Evolutionary conservation across 2,797 vertebrate genomes (phyloP), one percentile per base, ranked within the genome.

Genomic region (Xiphorhynchus erythropygius): DNA sequence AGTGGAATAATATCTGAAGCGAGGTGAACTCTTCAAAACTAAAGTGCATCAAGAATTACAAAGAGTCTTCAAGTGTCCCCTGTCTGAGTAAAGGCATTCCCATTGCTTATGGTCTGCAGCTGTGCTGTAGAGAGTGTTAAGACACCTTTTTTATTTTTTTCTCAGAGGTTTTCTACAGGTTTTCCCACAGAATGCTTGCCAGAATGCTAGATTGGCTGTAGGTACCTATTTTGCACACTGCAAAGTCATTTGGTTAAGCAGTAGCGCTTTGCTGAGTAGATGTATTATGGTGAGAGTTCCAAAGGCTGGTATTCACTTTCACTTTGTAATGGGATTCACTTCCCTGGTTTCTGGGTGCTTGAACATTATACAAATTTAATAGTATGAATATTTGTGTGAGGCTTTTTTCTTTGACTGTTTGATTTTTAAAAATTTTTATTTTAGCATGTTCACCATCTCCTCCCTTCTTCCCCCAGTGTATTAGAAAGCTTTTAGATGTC

Each of bases 361-460:
- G 68, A 47, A 59, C 7, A 3, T 65, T 60, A 67, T 87, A 63
- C 3, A 76, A 50, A 57, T 62, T 42, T 65, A 73, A 18, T 55
- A 69, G 13, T 2, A 10, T 5, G 6, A 76, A 41, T 49, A 35
- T 82, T 55, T 83, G 4, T 47, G 9, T 17, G 14, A 12, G 5
- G 0, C 1, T 22, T 24, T 55, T 84, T 50, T 3, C 3, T 90
- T 73, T 49, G 10, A 35, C 50, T 25, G 4, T 27, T 64, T 18
- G 7, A 24, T 55, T 37, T 37, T 2, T 3, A n/a, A 23, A 42
- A n/a, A 19, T 9, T 7, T 28, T 37, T 27, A 49, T 84, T 76
- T 71, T 42, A 84, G 39, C 7, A 5, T 18, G 5, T 0, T 0
- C 12, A n/a, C 5, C 7, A 3, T 59, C 6, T 46, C n/a, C 18